Conservation (phyloP, 2,113 vertebrate species). For the Alligator mississippiensis region DNA sequence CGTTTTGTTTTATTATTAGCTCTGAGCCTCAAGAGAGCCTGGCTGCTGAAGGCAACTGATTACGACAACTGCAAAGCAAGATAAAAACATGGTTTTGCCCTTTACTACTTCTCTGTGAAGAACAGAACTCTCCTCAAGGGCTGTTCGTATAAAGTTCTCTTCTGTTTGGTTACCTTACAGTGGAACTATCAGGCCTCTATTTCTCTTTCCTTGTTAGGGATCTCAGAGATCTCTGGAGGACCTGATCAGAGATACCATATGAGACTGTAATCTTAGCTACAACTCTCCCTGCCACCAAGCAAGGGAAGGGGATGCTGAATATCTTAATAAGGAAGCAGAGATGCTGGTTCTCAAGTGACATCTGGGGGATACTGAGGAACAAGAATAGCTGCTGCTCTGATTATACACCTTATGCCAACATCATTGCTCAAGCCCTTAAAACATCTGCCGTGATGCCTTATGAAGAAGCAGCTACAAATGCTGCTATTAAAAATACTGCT, state of each 20-base stretch:
- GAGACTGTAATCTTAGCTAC: background rate
- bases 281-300: background rate
- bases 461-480: background rate
- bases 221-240: background rate
- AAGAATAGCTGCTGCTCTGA: background rate
- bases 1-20: background rate
- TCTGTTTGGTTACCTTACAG: background rate
- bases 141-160: background rate
- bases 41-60: background rate
- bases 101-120: background rate
- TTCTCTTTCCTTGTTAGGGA: background rate
- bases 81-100: background rate
- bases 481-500: constrained; percentile 13
- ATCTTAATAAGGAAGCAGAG: background rate
- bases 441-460: too few species aligned
- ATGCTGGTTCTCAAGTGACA: background rate
- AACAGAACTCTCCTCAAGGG: background rate
- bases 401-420: background rate
- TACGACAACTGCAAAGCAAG: background rate
- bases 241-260: background rate
- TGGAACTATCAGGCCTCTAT: background rate
- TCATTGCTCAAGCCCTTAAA: background rate
- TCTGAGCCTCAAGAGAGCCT: background rate
- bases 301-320: background rate
- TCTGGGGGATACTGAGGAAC: background rate